Evolutionary conservation across 2,113 vertebrate genomes (phyloP), one percentile per base, ranked within the genome.

Genomic region (Notarius quadriscutis): DNA sequence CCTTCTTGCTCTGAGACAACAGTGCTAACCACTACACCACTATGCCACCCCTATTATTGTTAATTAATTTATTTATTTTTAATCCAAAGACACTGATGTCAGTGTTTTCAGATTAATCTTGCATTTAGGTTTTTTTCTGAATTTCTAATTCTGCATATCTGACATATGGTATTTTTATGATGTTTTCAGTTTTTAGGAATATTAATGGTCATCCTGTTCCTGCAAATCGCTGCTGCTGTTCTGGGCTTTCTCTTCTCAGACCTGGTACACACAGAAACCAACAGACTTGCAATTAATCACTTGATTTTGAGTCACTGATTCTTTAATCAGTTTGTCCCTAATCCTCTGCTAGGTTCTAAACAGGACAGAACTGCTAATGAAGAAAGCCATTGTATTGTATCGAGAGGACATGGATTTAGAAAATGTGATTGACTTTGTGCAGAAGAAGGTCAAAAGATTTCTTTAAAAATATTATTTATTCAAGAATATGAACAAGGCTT

Each of bases 341-440:
- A 8, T 17, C 20, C 55, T 65, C 48, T 82, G 12, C 18, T 79
- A 96, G 96, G 94, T 94, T 83, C 50, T 91, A 87, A 92, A 92
- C 75, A 94, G 95, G 89, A 95, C 95, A 8, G 93, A 95, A 69
- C 87, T 72, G 89, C 90, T 96, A 15, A 90, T 86, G 93, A 92
- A 92, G 89, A 95, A 92, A 87, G 93, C 94, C 2, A 48, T 92
- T 1, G 79, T 92, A 15, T 91, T 74, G 18, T 97, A 97, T 90
- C 93, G 96, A 82, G 95, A 97, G 69, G 96, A 96, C 89, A 88
- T 87, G 30, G 96, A 97, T 88, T 91, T 97, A 91, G 95, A 97
- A 88, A 97, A 97, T 85, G 93, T 94, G 87, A 96, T 96, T 17
- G 95, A 97, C 91, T 97, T 95, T 84, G 87, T 96, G 50, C 96